phyloP scores from a whole-genome alignment of 1,140 invertebrate species.

The Lamellibrachia luymesi region DNA sequence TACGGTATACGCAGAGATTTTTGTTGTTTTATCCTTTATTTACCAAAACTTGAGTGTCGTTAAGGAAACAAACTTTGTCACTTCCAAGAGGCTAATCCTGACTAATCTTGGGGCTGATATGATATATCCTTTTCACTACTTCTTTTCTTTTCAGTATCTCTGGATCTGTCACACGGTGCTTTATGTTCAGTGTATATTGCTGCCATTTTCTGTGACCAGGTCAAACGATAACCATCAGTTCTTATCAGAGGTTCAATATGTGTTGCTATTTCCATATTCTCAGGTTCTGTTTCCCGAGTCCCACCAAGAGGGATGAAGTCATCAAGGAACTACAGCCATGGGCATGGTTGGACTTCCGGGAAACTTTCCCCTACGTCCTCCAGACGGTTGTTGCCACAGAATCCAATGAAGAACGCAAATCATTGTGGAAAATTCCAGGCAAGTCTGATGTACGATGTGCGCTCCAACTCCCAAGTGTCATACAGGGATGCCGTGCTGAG shows the following conservation, averaged over 20 bases:
- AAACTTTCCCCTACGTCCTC: background rate
- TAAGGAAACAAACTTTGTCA: no score
- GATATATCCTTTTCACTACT: no score
- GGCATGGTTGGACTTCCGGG: background rate
- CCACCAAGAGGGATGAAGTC: background rate
- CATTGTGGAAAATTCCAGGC: background rate
- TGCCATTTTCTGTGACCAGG: no score
- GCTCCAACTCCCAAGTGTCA: background rate
- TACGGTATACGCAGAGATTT: no score
- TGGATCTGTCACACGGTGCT: no score
- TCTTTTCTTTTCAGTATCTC: no score
- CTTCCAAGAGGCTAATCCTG: no score
- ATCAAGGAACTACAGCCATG: background rate
- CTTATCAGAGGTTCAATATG: background rate
- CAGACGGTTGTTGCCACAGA: background rate
- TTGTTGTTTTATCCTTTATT: no score
- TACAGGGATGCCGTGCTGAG: background rate
- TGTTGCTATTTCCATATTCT: background rate
- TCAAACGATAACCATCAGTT: background rate
- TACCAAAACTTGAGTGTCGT: no score
- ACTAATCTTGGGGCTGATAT: no score
- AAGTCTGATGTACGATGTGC: background rate
- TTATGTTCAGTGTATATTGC: no score
- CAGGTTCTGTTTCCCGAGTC: background rate
- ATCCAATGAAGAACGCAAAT: background rate